phyloP scores from a whole-genome alignment of 2,797 vertebrate genomes.

The Sebastes trivittatus region DNA sequence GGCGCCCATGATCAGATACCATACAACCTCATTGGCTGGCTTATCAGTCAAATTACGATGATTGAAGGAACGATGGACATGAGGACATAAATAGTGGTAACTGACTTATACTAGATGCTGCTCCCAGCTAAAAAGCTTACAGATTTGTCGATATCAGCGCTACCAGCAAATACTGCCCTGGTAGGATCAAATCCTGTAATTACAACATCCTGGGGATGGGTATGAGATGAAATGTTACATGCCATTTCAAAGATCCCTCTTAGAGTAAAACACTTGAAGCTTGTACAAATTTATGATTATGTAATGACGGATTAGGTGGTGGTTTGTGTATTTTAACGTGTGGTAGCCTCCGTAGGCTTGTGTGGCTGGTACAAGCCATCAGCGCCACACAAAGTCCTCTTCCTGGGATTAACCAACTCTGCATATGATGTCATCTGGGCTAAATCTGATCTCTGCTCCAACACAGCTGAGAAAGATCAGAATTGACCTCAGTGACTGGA shows the following conservation, averaged over 20 bases:
- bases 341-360: slow-evolving; percentile 27
- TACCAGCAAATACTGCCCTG: slow-evolving; percentile 3
- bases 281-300: slow-evolving; percentile 60
- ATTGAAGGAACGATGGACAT: neutral
- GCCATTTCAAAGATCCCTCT: slow-evolving; percentile 55
- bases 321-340: slow-evolving; percentile 58
- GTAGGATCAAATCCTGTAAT: slow-evolving; percentile 30
- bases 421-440: slow-evolving; percentile 63
- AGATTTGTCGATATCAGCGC: slow-evolving; percentile 37
- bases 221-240: slow-evolving; percentile 31
- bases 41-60: neutral
- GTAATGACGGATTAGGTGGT: slow-evolving; percentile 61
- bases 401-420: slow-evolving; percentile 68
- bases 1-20: neutral
- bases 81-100: slow-evolving; percentile 3
- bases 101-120: neutral
- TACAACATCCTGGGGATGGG: slow-evolving; percentile 11
- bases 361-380: slow-evolving; percentile 32
- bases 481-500: slow-evolving; percentile 25
- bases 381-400: slow-evolving; percentile 49
- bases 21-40: neutral
- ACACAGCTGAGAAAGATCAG: slow-evolving; percentile 51
- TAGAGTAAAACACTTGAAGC: slow-evolving; percentile 53
- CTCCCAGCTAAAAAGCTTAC: slow-evolving; percentile 27
- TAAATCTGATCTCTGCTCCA: slow-evolving; percentile 64